Conservation (phyloP, 1,140 invertebrate species). For the Nephotettix cincticeps region DNA sequence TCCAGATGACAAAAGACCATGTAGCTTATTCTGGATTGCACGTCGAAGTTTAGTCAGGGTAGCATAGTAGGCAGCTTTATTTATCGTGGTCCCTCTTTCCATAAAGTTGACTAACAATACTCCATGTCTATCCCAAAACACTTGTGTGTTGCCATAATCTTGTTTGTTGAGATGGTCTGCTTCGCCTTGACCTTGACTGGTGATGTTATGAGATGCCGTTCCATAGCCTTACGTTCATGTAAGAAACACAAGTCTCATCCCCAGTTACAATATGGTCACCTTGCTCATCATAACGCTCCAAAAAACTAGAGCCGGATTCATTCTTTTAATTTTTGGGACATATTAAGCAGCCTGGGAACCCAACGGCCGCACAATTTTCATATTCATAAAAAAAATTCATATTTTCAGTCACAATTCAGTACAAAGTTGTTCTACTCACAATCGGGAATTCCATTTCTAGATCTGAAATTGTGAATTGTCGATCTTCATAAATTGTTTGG, state of each 20-base stretch:
- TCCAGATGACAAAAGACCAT: no score
- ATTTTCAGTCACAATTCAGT: no score
- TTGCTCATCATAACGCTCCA: neutral
- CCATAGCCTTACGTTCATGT: neutral
- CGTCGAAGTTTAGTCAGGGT: conserved; percentile 12
- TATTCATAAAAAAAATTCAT: neutral
- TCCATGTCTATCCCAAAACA: neutral
- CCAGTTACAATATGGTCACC: neutral
- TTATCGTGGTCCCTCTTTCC: conserved; percentile 1
- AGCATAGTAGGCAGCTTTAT: no score
- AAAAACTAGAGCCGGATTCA: neutral
- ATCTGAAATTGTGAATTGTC: no score
- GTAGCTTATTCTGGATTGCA: conserved; percentile 2
- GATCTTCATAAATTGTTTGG: no score
- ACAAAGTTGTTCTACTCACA: no score
- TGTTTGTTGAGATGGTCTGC: no score
- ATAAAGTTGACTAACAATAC: neutral
- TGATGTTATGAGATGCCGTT: neutral
- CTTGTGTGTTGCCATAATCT: neutral
- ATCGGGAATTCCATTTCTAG: no score
- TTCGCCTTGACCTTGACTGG: neutral
- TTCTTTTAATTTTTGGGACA: neutral
- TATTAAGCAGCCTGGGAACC: neutral
- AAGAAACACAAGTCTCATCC: neutral
- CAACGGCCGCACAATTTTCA: neutral